A percentile compares a stretch with the other conserved stretches of the same genome.
phyloP scores from a whole-genome alignment of 1,140 invertebrate species.

The Pogonomyrmex barbatus region DNA sequence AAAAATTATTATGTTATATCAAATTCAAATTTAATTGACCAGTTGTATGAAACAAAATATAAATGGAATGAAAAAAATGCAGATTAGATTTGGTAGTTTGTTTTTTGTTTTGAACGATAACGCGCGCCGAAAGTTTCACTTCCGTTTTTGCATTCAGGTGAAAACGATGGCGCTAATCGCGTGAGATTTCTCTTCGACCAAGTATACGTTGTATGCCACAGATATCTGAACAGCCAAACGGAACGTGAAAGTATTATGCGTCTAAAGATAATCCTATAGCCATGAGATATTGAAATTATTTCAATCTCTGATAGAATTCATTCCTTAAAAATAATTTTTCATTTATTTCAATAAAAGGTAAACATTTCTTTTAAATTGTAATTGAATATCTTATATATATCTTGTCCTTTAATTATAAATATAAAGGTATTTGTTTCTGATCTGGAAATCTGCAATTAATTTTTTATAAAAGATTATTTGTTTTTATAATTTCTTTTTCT shows the following conservation, averaged over 20 bases:
- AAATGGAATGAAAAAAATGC: not conserved
- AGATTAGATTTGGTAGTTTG: conserved; percentile 1
- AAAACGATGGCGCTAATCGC: conserved; percentile 67
- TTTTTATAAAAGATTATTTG: conserved; percentile 2
- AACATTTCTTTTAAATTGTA: not conserved
- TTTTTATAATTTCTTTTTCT: not conserved
- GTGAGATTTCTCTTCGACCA: conserved; percentile 60
- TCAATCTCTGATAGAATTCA: conserved; percentile 16
- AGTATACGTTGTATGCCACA: conserved; percentile 42
- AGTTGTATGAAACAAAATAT: not conserved
- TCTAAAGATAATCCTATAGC: conserved; percentile 41
- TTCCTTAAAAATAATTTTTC: not conserved
- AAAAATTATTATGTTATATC: not conserved
- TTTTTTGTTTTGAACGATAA: conserved; percentile 3
- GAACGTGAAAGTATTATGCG: conserved; percentile 51
- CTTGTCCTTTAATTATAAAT: not conserved
- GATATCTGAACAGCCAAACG: conserved; percentile 14
- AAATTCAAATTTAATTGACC: not conserved
- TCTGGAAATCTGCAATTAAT: not conserved
- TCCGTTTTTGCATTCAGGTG: conserved; percentile 76
- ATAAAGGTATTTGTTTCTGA: not conserved
- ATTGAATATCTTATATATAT: not conserved
- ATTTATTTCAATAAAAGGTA: not conserved
- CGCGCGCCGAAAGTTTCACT: conserved; percentile 77
- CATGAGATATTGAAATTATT: conserved; percentile 17